Conservation (phyloP, 2,888 invertebrate genomes). For the Coleophora flavipennella region DNA sequence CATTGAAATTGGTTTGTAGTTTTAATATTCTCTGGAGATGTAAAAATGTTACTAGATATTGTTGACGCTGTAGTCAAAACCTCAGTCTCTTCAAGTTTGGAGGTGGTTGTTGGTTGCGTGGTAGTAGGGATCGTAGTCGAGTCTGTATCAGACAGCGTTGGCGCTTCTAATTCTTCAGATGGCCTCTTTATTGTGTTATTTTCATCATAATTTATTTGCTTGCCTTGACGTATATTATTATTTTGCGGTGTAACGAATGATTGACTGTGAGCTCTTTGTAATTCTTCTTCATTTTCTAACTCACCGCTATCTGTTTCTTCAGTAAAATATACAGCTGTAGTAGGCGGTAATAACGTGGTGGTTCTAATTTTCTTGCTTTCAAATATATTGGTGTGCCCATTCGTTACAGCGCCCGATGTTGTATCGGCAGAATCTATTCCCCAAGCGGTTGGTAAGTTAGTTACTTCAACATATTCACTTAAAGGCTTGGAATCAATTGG, state of each 20-base stretch:
- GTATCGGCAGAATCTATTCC: slow-evolving; percentile 46
- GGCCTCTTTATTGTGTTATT: slow-evolving; percentile 38
- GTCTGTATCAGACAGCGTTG: slow-evolving; percentile 38
- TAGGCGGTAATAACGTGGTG: slow-evolving; percentile 33
- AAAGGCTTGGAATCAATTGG: slow-evolving; percentile 58
- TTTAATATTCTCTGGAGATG: slow-evolving; percentile 51
- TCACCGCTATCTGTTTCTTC: slow-evolving; percentile 58
- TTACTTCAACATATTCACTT: slow-evolving; percentile 58
- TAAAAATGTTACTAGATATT: slow-evolving; percentile 39
- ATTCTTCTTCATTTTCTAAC: slow-evolving; percentile 73
- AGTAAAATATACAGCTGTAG: slow-evolving; percentile 50
- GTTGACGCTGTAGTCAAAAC: slow-evolving; percentile 35
- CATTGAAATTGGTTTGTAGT: slow-evolving; percentile 66
- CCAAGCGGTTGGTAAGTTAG: slow-evolving; percentile 59
- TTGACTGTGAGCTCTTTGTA: slow-evolving; percentile 80
- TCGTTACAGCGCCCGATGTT: slow-evolving; percentile 35
- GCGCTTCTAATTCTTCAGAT: slow-evolving; percentile 57
- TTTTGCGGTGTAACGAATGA: slow-evolving; percentile 76
- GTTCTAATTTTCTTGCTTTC: slow-evolving; percentile 56
- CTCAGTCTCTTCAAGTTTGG: slow-evolving; percentile 35
- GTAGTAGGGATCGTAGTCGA: slow-evolving; percentile 41
- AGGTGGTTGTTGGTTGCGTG: slow-evolving; percentile 35
- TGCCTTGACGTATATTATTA: slow-evolving; percentile 52
- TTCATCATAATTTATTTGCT: slow-evolving; percentile 43
- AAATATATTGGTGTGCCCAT: slow-evolving; percentile 37